phyloP scores from a whole-genome alignment of 2,797 vertebrate genomes.

The Ateles fusciceps region DNA sequence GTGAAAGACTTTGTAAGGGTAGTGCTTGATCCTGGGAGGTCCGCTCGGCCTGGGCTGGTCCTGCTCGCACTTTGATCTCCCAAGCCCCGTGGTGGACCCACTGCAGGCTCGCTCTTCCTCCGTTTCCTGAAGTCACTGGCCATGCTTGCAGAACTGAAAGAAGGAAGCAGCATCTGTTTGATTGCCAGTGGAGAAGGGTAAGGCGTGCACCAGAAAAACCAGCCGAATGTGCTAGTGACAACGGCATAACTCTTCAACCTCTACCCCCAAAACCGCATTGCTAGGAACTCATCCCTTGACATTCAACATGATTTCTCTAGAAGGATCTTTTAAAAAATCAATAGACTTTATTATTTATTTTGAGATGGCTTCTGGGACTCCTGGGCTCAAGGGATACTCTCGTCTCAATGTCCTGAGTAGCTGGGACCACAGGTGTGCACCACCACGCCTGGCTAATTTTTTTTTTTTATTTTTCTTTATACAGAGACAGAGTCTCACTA shows the following conservation, averaged over 20 bases:
- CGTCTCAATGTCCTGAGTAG: neutral
- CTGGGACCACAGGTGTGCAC: neutral
- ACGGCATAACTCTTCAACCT: neutral
- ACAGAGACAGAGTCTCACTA: neutral
- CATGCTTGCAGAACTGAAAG: slow-evolving; percentile 84
- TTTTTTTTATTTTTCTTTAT: neutral
- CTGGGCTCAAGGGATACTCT: neutral
- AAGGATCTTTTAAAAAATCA: neutral
- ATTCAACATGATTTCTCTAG: neutral
- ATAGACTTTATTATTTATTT: neutral
- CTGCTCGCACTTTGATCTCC: slow-evolving; percentile 85
- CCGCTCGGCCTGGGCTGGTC: slow-evolving; percentile 83
- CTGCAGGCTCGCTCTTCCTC: slow-evolving; percentile 96
- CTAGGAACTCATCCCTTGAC: neutral
- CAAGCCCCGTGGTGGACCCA: slow-evolving; percentile 86
- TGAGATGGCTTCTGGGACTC: neutral
- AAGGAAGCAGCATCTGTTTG: neutral
- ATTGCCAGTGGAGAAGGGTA: neutral
- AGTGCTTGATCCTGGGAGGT: slow-evolving; percentile 85
- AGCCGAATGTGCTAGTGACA: neutral
- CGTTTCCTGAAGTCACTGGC: slow-evolving; percentile 97
- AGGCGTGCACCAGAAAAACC: neutral
- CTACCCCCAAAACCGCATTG: neutral
- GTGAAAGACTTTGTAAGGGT: slow-evolving; percentile 89
- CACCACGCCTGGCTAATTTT: neutral